A percentile compares a stretch with the other conserved stretches of the same genome.
Conservation (phyloP, 2,888 invertebrate species). For the Pterobdella sp. region DNA sequence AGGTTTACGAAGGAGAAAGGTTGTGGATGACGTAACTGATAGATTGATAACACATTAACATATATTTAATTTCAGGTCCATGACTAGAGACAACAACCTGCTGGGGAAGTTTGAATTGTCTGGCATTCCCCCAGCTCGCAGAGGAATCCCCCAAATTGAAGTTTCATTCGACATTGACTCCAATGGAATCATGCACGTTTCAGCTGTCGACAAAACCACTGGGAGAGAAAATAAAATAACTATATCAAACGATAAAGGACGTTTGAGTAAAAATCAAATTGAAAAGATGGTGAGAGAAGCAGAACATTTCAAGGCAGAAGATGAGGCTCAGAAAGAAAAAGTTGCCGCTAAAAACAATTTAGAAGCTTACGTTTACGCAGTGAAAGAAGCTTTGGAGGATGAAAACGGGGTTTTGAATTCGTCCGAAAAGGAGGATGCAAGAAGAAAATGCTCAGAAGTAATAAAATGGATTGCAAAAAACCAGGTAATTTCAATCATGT, state of each 20-base stretch:
- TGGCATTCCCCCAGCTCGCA: slow-evolving; percentile 56
- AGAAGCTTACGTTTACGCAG: slow-evolving; percentile 58
- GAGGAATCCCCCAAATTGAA: slow-evolving; percentile 73
- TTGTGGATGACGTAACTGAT: no score
- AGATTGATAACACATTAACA: no score
- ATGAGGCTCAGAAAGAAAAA: slow-evolving; percentile 44
- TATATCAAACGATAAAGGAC: slow-evolving; percentile 61
- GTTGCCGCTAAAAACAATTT: slow-evolving; percentile 39
- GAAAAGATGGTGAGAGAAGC: slow-evolving; percentile 58
- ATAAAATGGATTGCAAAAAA: slow-evolving; percentile 63
- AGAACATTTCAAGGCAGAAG: slow-evolving; percentile 43
- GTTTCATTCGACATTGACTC: slow-evolving; percentile 59
- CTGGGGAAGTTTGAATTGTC: slow-evolving; percentile 82
- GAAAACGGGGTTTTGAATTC: slow-evolving; percentile 74
- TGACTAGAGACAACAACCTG: slow-evolving; percentile 59
- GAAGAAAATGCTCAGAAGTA: slow-evolving; percentile 75
- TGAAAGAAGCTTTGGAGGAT: slow-evolving; percentile 77
- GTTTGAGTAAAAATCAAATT: slow-evolving; percentile 72
- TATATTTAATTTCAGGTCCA: no score
- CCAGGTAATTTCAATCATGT: slow-evolving; percentile 40
- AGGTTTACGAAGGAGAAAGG: slow-evolving; percentile 51
- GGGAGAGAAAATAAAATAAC: slow-evolving; percentile 55
- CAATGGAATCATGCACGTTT: slow-evolving; percentile 88
- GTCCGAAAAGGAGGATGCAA: slow-evolving; percentile 66
- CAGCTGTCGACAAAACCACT: slow-evolving; percentile 73